phyloP scores from a whole-genome alignment of 1,140 invertebrate genomes.

The Reticulitermes speratus region DNA sequence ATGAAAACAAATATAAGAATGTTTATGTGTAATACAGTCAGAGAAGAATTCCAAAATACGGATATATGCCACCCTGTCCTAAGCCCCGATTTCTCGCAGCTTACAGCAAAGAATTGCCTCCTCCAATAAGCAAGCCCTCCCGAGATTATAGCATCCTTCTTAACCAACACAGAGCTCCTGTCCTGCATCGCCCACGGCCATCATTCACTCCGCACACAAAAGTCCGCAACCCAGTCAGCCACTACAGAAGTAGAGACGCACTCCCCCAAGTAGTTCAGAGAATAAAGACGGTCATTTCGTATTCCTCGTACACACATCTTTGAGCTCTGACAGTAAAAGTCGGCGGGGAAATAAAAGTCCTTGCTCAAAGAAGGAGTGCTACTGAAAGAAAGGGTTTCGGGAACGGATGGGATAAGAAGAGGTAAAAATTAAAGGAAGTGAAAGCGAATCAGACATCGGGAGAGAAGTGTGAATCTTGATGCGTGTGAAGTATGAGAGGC shows the following conservation, averaged over 20 bases:
- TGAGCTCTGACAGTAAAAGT: conserved; percentile 32
- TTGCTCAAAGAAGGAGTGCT: conserved; percentile 26
- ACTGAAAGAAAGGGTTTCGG: background rate
- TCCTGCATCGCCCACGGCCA: conserved; percentile 3
- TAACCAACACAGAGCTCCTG: background rate
- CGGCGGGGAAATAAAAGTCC: conserved; percentile 25
- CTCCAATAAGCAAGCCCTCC: background rate
- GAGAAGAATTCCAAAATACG: background rate
- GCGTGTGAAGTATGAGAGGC: background rate
- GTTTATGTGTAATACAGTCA: too few species aligned
- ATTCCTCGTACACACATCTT: conserved; percentile 31
- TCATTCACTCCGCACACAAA: conserved; percentile 26
- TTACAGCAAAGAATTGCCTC: background rate
- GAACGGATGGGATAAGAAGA: background rate
- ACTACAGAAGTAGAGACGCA: background rate
- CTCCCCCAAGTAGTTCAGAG: background rate
- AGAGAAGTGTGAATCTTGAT: background rate
- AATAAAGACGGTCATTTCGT: conserved; percentile 29
- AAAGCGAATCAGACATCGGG: background rate
- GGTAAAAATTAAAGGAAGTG: background rate
- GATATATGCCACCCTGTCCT: background rate
- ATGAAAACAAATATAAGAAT: too few species aligned
- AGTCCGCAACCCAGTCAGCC: background rate
- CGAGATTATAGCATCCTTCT: too few species aligned
- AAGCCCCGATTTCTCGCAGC: background rate